phyloP scores from a whole-genome alignment of 37 sponge, comb jelly and placozoan species.

The Crambe crambe region DNA sequence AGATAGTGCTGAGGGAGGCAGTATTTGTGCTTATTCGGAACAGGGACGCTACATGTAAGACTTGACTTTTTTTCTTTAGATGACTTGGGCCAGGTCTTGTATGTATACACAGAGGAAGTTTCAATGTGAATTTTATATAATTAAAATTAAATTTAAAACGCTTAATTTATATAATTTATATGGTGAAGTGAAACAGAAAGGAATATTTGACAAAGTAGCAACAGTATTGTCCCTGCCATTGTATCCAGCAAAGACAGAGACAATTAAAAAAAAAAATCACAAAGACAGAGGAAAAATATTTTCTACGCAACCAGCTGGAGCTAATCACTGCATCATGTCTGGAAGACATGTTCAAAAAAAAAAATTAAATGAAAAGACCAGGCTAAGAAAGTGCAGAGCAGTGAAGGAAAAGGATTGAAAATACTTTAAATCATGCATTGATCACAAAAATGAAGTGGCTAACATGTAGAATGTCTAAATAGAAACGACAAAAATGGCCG shows the following conservation, averaged over 20 bases:
- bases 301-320: conserved; percentile 2
- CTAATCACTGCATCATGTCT: background rate
- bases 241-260: background rate
- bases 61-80: background rate
- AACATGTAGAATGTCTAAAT: background rate
- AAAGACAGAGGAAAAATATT: conserved; percentile 6
- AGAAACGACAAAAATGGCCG: background rate
- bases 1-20: conserved; percentile 33
- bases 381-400: background rate
- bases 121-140: no score
- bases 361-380: background rate
- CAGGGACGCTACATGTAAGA: background rate
- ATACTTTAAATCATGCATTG: background rate
- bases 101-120: no score
- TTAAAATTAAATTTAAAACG: no score
- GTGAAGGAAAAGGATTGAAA: background rate
- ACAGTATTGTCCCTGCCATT: background rate
- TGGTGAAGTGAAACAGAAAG: background rate
- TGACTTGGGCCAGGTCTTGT: background rate
- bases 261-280: background rate
- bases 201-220: background rate
- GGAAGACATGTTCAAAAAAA: background rate
- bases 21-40: conserved; percentile 31
- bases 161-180: background rate
- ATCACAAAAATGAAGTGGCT: background rate